These are phyloP conservation scores for Achroia grisella DNA, from an alignment of 1,140 invertebrate genomes.

Conservation along the genomic window DNA sequence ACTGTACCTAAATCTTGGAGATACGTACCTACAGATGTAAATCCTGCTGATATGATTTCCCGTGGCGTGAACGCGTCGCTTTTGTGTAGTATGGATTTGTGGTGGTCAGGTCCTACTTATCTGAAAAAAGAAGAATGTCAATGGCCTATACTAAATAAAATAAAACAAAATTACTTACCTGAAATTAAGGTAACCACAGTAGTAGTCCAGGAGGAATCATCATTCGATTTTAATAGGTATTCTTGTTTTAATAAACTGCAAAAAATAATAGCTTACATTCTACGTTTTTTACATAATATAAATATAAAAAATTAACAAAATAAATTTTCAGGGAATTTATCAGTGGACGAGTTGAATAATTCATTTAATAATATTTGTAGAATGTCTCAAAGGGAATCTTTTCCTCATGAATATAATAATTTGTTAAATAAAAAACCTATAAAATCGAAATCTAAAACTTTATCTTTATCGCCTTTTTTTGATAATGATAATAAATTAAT, in stretches of 20 bases:
- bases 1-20: slow-evolving; percentile 7
- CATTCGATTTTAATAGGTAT: slow-evolving; percentile 8
- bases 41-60: slow-evolving; percentile 14
- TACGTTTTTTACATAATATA: slow-evolving; percentile 10
- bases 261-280: slow-evolving; percentile 8
- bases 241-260: slow-evolving; percentile 9
- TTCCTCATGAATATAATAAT: neutral
- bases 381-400: slow-evolving; percentile 2
- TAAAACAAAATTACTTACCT: neutral
- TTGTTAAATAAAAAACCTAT: slow-evolving; percentile 1
- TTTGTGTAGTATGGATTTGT: neutral
- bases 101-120: slow-evolving; percentile 15
- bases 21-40: slow-evolving; percentile 9
- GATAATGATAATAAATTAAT: slow-evolving; percentile 25
- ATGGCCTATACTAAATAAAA: slow-evolving; percentile 10
- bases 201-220: neutral
- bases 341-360: neutral
- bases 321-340: slow-evolving; percentile 5
- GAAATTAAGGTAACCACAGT: no score
- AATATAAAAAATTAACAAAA: slow-evolving; percentile 9
- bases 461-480: slow-evolving; percentile 9
- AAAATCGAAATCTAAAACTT: neutral
- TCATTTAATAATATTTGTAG: neutral
- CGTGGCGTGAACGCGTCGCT: slow-evolving; percentile 5
- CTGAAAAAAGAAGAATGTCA: slow-evolving; percentile 1